These are phyloP conservation scores for Hydrocynus forskahlii DNA, from an alignment of 2,797 vertebrate species.

Conservation along the genomic window DNA sequence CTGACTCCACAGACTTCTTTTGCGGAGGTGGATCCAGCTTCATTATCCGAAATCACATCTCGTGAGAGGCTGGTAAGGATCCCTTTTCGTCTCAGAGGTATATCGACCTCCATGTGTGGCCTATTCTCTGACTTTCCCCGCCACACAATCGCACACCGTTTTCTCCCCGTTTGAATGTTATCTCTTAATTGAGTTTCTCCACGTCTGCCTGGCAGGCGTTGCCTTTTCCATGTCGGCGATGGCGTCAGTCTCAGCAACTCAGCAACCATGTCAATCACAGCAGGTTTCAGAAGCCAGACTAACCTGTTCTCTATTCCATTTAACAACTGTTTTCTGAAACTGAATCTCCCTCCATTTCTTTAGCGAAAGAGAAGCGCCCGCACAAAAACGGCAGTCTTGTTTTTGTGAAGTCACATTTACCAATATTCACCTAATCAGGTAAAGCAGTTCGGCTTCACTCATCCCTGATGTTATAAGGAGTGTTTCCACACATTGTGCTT, in stretches of 20 bases:
- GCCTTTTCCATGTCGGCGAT: not conserved
- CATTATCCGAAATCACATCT: not conserved
- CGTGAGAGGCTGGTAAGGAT: slow-evolving; percentile 4
- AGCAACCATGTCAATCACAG: not conserved
- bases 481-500: too few species aligned
- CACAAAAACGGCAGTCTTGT: too few species aligned
- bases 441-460: too few species aligned
- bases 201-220: slow-evolving; percentile 9
- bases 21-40: not conserved
- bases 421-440: too few species aligned
- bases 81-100: not conserved
- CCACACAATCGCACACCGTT: slow-evolving; percentile 58
- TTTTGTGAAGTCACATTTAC: too few species aligned
- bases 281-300: not conserved
- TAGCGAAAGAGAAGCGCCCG: too few species aligned
- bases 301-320: not conserved
- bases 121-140: not conserved
- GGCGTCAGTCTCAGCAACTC: not conserved
- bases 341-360: too few species aligned
- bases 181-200: slow-evolving; percentile 70
- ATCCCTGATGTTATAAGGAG: too few species aligned
- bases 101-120: not conserved
- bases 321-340: too few species aligned
- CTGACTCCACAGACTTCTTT: too few species aligned
- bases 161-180: slow-evolving; percentile 67